Base-by-base conservation (phyloP, 2,113 vertebrate species). In the Conger conger region DNA sequence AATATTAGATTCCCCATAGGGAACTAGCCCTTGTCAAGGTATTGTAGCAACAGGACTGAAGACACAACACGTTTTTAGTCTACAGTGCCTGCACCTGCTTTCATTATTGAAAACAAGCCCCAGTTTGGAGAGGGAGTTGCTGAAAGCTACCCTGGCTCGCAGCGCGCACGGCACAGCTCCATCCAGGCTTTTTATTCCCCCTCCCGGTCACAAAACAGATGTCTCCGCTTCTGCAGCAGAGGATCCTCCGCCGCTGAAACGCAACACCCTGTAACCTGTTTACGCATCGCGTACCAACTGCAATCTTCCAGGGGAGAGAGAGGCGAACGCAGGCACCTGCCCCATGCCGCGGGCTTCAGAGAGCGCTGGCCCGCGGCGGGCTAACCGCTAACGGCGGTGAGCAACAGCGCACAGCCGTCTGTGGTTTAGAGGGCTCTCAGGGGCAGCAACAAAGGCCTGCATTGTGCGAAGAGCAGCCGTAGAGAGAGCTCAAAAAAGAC, bases 361-460 rank as follows among this genome's bases (percentile, higher is more conserved):
- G 45, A 57, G 33, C 80, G 27, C 45, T 16, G 35, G 37, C n/a
- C 50, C n/a, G n/a, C n/a, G 9, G 15, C 13, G 37, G 15, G 1
- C 16, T 17, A 18, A 57, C 57, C 27, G 40, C 45, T 76, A 54
- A 50, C 40, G 27, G 27, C 36, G 7, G 60, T 35, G 76, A 76
- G 40, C 38, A 37, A 73, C 60, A 80, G 77, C 81, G 45, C 38
- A 63, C 30, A 73, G 77, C 42, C 40, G 86, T 76, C 81, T 77
- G 84, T 80, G 82, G 77, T 77, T 84, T 80, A 83, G 36, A 77
- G 54, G 68, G 83, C 82, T 79, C 77, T 68, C 23, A 86, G 80
- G 79, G 81, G 76, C 81, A 78, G 81, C 73, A 86, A 90, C 87
- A 90, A 91, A 88, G 87, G 79, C 82, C 78, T 17, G 82, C 89